Evolutionary conservation across 2,797 vertebrate genomes (phyloP).

Genomic region (Cryptoblepharus egeriae): DNA sequence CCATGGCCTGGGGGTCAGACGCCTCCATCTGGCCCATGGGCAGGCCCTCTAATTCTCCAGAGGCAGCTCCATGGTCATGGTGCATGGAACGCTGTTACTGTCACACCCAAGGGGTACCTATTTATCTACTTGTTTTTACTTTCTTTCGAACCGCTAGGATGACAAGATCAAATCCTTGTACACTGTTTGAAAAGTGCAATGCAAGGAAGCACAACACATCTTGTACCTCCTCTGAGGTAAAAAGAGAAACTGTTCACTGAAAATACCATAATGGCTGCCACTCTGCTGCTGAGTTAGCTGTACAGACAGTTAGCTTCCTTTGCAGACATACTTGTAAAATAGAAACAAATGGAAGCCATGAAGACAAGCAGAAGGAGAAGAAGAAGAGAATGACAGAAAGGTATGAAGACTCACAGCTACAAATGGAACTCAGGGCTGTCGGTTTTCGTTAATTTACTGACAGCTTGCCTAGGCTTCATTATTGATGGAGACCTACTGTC

Average conservation of each 20-base stretch:
- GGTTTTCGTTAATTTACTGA: slow-evolving; percentile 3
- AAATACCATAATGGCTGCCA: background rate
- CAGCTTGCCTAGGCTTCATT: background rate
- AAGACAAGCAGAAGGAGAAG: background rate
- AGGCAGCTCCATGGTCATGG: too few species aligned
- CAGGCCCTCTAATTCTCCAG: too few species aligned
- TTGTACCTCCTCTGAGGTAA: background rate
- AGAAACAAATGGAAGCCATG: background rate
- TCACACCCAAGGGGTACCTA: too few species aligned
- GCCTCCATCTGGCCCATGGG: too few species aligned
- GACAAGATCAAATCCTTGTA: background rate
- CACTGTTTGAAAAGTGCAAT: background rate
- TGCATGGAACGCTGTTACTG: too few species aligned
- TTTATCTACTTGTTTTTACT: too few species aligned
- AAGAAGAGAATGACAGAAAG: background rate
- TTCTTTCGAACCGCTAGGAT: too few species aligned
- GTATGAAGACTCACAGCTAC: background rate
- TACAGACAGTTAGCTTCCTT: background rate
- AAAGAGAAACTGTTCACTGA: background rate
- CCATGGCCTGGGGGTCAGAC: too few species aligned
- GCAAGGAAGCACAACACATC: background rate
- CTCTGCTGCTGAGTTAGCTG: background rate
- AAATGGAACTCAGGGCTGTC: background rate
- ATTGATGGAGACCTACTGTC: background rate
- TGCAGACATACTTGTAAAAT: background rate